A percentile compares a stretch with the other conserved stretches of the same genome.
Evolutionary conservation across 2,113 vertebrate species (phyloP).

Genomic region (Atrichornis clamosus): DNA sequence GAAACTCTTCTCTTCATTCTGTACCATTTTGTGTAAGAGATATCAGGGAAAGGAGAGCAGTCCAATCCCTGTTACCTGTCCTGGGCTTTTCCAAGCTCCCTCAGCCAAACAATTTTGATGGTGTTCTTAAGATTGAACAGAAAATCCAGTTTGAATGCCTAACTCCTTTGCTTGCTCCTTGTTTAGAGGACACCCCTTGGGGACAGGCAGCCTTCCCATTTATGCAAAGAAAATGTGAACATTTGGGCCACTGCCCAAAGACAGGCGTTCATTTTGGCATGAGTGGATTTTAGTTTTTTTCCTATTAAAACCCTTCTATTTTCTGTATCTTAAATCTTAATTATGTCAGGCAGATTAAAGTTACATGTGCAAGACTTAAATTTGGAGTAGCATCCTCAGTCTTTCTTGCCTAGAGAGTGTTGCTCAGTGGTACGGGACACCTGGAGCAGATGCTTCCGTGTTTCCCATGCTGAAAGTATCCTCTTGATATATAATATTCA

Average conservation of each 20-base stretch:
- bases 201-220: background rate
- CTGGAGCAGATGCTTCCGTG: background rate
- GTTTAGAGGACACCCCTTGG: accelerated
- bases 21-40: background rate
- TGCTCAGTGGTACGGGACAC: background rate
- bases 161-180: background rate
- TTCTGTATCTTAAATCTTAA: background rate
- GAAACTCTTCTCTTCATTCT: background rate
- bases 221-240: background rate
- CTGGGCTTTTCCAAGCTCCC: background rate
- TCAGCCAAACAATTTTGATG: background rate
- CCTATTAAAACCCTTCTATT: background rate
- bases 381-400: background rate
- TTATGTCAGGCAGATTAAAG: background rate
- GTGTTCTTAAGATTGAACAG: background rate
- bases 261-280: background rate
- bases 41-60: background rate
- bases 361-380: background rate
- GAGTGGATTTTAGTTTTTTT: background rate
- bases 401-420: background rate
- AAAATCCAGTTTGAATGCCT: background rate
- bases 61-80: no score
- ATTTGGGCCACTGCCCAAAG: background rate
- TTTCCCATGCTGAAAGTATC: background rate
- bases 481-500: background rate